These are phyloP conservation scores for Polydrusus tereticollis DNA, from an alignment of 2,888 invertebrate genomes.

Conservation along the genomic window DNA sequence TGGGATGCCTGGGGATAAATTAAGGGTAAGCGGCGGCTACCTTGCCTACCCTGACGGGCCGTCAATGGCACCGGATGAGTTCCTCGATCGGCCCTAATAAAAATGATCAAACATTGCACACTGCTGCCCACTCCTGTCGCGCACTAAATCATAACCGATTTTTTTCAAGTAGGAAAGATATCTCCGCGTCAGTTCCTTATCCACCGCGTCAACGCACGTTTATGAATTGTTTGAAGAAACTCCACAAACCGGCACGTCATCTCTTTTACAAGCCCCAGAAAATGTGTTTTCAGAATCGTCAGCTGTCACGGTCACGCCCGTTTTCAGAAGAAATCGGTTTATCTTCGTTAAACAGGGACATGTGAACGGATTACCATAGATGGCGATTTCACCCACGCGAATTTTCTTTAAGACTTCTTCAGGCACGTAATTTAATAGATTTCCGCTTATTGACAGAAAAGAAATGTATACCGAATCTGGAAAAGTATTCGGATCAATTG, in stretches of 20 bases:
- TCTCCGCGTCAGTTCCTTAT: background rate
- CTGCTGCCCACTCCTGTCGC: background rate
- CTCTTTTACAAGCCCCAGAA: background rate
- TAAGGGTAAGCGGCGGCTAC: too few relatives aligned
- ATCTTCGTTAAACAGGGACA: background rate
- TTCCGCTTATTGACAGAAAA: background rate
- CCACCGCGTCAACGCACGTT: background rate
- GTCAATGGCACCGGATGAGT: too few relatives aligned
- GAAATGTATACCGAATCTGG: background rate
- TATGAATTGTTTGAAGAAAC: background rate
- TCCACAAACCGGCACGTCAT: background rate
- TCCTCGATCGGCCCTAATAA: too few relatives aligned
- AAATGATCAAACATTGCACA: background rate
- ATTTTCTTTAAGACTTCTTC: background rate
- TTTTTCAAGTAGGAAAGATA: background rate
- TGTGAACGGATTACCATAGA: background rate
- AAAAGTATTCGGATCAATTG: background rate
- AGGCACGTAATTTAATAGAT: background rate
- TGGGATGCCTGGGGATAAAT: too few relatives aligned
- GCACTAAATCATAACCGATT: background rate
- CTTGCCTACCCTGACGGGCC: too few relatives aligned
- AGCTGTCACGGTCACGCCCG: background rate
- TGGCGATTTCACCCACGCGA: background rate
- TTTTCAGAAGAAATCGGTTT: background rate
- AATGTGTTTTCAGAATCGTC: background rate